These are phyloP conservation scores for Orchesellides sinensis DNA, from an alignment of 2,888 invertebrate species.

Conservation along the genomic window DNA sequence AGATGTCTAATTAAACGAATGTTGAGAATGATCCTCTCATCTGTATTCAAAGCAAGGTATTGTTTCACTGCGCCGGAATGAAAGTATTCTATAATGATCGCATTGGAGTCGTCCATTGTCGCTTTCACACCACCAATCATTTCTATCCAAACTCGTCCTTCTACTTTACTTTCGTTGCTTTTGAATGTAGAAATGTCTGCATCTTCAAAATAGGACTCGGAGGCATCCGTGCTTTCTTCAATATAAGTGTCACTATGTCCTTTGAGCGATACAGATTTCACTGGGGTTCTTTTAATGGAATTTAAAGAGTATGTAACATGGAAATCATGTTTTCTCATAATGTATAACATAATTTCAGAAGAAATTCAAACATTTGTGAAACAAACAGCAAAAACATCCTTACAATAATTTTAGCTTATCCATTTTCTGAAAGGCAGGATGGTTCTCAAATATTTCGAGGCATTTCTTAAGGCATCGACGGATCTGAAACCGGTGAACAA, in stretches of 20 bases:
- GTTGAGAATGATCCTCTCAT: conserved; percentile 35
- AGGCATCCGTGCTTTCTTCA: conserved; percentile 1
- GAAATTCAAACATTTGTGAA: background rate
- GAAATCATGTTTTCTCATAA: background rate
- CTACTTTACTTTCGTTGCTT: conserved; percentile 1
- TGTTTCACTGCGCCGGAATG: background rate
- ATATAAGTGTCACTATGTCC: background rate
- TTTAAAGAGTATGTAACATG: too few species aligned
- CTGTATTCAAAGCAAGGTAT: conserved; percentile 12
- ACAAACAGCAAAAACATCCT: background rate
- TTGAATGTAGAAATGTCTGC: background rate
- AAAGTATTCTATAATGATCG: conserved; percentile 23
- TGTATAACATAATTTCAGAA: background rate
- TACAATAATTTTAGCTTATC: background rate
- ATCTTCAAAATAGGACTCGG: background rate
- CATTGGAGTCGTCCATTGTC: conserved; percentile 20
- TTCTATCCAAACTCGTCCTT: conserved; percentile 40
- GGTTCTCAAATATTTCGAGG: conserved; percentile 25
- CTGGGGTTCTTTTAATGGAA: conserved; percentile 13
- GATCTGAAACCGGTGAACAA: conserved; percentile 31
- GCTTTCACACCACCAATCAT: conserved; percentile 48
- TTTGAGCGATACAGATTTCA: background rate
- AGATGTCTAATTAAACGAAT: conserved; percentile 32
- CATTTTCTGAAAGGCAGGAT: conserved; percentile 48
- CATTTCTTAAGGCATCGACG: conserved; percentile 39